Conservation (phyloP, 2,888 invertebrate species). For the Lochmaea capreae region DNA sequence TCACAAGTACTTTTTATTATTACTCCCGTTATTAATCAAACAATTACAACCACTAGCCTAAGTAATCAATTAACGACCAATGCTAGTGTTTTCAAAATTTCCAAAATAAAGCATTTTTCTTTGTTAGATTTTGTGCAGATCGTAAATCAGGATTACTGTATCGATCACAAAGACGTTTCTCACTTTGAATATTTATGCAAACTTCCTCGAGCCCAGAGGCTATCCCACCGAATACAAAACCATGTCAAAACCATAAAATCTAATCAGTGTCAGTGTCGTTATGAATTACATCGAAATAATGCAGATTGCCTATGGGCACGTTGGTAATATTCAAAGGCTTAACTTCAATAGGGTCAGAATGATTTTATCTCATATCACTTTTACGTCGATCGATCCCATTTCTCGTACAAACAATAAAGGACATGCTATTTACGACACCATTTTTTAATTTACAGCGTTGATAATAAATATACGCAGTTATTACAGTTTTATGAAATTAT, state of each 20-base stretch:
- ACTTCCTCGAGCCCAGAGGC: neutral
- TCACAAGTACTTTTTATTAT: too few relatives aligned
- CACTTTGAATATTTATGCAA: neutral
- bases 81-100: too few relatives aligned
- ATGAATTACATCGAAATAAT: slow-evolving; percentile 26
- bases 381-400: too few relatives aligned
- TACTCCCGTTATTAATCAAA: too few relatives aligned
- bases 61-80: too few relatives aligned
- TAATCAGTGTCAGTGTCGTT: slow-evolving; percentile 29
- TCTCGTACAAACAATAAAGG: neutral
- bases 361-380: slow-evolving; percentile 11
- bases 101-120: too few relatives aligned
- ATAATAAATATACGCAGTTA: too few relatives aligned
- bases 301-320: neutral
- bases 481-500: too few relatives aligned
- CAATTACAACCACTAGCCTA: too few relatives aligned
- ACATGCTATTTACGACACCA: neutral
- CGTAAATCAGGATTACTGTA: too few relatives aligned
- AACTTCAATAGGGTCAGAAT: slow-evolving; percentile 27
- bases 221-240: slow-evolving; percentile 4
- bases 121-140: too few relatives aligned
- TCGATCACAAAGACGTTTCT: neutral
- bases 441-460: too few relatives aligned
- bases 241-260: slow-evolving; percentile 32
- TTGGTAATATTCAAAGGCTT: neutral